A percentile compares a stretch with the other conserved stretches of the same genome.
Evolutionary conservation across 2,113 vertebrate species (phyloP).

Genomic region (Amblyornis subalaris): DNA sequence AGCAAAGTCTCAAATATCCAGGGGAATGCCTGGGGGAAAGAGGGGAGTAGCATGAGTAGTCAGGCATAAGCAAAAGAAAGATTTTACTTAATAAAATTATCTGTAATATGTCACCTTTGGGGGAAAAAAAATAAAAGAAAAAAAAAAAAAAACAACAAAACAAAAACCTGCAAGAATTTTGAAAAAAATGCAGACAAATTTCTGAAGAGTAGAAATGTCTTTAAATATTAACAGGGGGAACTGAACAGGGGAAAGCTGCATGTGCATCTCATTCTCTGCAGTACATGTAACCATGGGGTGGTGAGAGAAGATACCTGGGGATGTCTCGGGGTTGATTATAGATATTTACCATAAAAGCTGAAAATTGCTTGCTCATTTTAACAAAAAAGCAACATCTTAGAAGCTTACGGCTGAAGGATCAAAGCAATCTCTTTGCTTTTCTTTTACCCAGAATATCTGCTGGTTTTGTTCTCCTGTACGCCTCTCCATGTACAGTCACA

Average conservation of each 20-base stretch:
- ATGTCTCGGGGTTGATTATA: background rate
- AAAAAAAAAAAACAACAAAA: background rate
- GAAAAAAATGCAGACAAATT: background rate
- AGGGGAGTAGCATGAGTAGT: background rate
- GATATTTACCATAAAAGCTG: background rate
- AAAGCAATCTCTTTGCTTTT: background rate
- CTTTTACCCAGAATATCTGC: background rate
- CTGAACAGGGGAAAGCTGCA: background rate
- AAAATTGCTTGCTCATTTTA: background rate
- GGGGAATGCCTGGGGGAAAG: background rate
- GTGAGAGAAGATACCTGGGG: background rate
- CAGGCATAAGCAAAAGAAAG: background rate
- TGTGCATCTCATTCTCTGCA: background rate
- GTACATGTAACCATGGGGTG: background rate
- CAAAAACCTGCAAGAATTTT: background rate
- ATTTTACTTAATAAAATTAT: background rate
- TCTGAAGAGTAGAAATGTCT: background rate
- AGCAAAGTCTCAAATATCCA: background rate
- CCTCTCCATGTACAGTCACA: background rate
- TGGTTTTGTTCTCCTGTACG: background rate
- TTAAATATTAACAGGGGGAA: background rate
- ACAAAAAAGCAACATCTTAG: background rate
- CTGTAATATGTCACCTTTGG: background rate
- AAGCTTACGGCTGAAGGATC: background rate
- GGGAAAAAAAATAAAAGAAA: background rate